A percentile compares a stretch with the other conserved stretches of the same genome.
Conservation (phyloP, 2,113 vertebrate species). For the Plestiodon gilberti region DNA sequence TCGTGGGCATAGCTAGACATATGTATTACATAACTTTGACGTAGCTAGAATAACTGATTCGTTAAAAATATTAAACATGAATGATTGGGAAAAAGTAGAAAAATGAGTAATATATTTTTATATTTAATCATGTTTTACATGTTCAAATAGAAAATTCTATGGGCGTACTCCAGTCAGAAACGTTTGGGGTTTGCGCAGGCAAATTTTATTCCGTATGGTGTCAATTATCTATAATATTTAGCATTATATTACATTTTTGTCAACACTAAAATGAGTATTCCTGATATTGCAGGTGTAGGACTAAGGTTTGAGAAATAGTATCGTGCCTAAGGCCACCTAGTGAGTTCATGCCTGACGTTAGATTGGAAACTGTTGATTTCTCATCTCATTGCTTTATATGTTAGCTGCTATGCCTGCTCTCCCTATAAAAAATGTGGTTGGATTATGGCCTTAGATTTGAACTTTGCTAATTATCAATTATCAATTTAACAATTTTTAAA, state of each 20-base stretch:
- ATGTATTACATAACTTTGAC: too few relatives aligned
- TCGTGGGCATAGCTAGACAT: not conserved
- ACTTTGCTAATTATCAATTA: too few relatives aligned
- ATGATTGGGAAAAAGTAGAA: not conserved
- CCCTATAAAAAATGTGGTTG: not conserved
- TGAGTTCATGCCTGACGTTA: not conserved
- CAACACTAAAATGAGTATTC: not conserved
- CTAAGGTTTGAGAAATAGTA: not conserved
- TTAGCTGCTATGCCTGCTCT: not conserved
- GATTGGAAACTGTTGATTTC: not conserved
- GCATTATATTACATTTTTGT: too few relatives aligned
- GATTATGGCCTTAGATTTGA: not conserved
- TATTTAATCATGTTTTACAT: too few relatives aligned
- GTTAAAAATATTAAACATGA: not conserved
- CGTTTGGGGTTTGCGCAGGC: too few relatives aligned
- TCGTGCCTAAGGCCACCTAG: not conserved
- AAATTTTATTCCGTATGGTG: too few relatives aligned
- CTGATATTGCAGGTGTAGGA: not conserved
- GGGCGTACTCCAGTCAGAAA: too few relatives aligned
- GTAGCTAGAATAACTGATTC: not conserved
- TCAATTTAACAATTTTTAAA: not conserved
- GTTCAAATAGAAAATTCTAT: too few relatives aligned
- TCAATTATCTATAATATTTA: too few relatives aligned
- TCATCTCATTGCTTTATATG: not conserved
- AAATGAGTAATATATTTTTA: not conserved